Conservation (phyloP, 2,797 vertebrate genomes). For the Cuniculus paca region DNA sequence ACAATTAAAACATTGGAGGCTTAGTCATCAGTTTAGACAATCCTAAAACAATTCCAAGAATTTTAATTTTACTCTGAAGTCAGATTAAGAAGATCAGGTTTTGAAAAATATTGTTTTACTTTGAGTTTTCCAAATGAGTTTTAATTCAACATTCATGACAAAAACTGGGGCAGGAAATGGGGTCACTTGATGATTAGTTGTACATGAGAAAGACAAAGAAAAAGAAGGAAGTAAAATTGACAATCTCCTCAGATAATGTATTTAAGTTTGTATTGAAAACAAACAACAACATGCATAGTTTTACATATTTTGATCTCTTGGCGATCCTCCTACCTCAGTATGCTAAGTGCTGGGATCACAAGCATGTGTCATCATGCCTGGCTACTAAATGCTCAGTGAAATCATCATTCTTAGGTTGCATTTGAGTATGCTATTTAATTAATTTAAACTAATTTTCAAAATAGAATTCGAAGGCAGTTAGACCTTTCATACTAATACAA, state of each 20-base stretch:
- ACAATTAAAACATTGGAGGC: background rate
- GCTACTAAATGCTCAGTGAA: background rate
- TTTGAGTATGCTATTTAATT: background rate
- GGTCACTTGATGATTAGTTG: background rate
- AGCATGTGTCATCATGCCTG: background rate
- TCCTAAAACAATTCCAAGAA: conserved; percentile 25
- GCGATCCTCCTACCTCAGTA: background rate
- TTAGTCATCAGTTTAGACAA: background rate
- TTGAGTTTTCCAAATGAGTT: background rate
- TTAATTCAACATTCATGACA: conserved; percentile 35
- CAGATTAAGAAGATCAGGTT: background rate
- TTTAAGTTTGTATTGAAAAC: conserved; percentile 29
- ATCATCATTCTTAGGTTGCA: background rate
- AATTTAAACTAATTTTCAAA: background rate
- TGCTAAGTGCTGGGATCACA: background rate
- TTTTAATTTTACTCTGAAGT: conserved; percentile 39
- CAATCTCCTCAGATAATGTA: background rate
- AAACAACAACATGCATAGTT: background rate
- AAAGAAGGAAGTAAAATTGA: background rate
- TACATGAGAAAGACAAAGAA: background rate
- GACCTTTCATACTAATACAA: background rate
- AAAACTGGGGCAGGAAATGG: conserved; percentile 14
- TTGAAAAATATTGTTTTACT: background rate
- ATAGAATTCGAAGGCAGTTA: background rate
- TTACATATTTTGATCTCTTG: background rate